Percentiles rank a stretch among this genome's conserved stretches.
phyloP scores from a whole-genome alignment of 2,113 vertebrate genomes.

The Egretta garzetta region DNA sequence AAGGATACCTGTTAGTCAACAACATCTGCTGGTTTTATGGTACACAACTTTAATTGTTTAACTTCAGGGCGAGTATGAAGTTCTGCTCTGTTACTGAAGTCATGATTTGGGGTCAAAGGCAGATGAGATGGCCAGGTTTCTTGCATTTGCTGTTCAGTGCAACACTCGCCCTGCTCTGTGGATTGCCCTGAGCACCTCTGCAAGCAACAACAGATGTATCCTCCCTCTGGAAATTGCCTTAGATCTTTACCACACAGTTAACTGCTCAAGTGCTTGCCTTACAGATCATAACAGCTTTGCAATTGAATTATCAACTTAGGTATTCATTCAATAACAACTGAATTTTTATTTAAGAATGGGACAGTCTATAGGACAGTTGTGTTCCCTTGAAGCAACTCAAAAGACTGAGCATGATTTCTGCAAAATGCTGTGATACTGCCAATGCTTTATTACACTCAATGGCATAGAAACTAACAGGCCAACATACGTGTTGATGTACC shows the following conservation, averaged over 20 bases:
- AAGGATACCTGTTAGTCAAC: background rate
- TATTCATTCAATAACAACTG: background rate
- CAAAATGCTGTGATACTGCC: background rate
- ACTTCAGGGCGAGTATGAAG: background rate
- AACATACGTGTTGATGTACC: background rate
- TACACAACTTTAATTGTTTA: background rate
- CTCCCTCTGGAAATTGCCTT: background rate
- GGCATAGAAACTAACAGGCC: background rate
- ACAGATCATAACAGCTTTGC: background rate
- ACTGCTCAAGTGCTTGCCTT: background rate
- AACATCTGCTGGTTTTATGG: background rate
- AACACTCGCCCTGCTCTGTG: fast-evolving
- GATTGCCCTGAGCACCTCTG: background rate
- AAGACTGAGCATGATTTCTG: background rate
- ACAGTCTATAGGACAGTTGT: fast-evolving
- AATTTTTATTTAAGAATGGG: background rate
- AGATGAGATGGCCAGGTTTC: background rate
- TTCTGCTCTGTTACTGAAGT: background rate
- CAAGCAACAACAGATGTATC: background rate
- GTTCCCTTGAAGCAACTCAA: background rate
- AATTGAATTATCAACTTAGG: background rate
- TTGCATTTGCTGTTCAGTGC: background rate
- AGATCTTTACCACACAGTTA: background rate
- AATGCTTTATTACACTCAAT: background rate
- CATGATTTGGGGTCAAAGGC: background rate